Evolutionary conservation across 2,113 vertebrate genomes (phyloP).

Genomic region (pig (Sus scrofa)): T2T-Sscrofa CM000812.6:14382501-14383000

Average conservation of each 20-base stretch:
- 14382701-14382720: background rate
- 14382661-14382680: background rate
- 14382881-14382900: background rate
- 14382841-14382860: background rate
- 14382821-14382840: background rate
- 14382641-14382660: background rate
- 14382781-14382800: background rate
- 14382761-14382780: background rate
- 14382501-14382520: background rate
- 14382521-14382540: background rate
- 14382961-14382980: background rate
- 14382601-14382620: rapidly evolving
- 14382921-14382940: background rate
- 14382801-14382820: background rate
- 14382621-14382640: background rate
- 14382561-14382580: background rate
- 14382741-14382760: background rate
- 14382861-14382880: background rate
- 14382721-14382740: background rate
- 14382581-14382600: background rate
- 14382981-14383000: background rate
- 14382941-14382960: background rate
- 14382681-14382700: background rate
- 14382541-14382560: background rate
- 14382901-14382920: background rate